A percentile compares a stretch with the other conserved stretches of the same genome.
Evolutionary conservation across 2,113 vertebrate genomes (phyloP).

Genomic region (Hippolais icterina): DNA sequence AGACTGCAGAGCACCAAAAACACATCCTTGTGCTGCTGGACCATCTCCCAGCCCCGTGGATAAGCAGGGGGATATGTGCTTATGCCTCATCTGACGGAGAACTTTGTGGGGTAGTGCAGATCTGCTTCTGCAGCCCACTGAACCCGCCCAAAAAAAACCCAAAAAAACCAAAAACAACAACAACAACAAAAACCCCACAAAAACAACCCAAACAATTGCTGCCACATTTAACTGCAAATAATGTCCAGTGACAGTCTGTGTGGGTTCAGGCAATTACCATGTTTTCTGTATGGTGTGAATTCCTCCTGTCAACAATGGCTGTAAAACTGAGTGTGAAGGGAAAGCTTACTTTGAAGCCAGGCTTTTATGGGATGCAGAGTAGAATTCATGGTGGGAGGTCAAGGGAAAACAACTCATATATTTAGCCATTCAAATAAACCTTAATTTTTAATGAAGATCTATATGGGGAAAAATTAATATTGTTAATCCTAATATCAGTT

Average conservation of each 20-base stretch:
- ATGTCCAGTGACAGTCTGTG: not conserved
- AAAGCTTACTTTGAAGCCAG: not conserved
- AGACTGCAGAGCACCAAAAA: not conserved
- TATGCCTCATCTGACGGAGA: not conserved
- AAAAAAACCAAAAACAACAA: not conserved
- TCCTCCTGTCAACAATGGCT: not conserved
- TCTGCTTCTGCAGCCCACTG: not conserved
- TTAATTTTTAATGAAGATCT: not conserved
- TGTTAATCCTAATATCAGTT: not conserved
- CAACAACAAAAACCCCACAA: not conserved
- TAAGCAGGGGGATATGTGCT: not conserved
- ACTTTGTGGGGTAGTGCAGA: not conserved
- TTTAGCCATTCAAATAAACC: not conserved
- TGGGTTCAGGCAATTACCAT: not conserved
- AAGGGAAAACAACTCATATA: not conserved
- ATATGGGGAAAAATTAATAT: not conserved
- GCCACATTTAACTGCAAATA: not conserved
- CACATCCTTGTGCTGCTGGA: not conserved
- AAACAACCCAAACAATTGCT: not conserved
- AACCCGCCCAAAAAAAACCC: not conserved
- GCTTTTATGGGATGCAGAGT: not conserved
- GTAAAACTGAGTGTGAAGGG: not conserved
- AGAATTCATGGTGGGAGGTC: not conserved
- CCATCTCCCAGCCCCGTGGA: rapidly evolving
- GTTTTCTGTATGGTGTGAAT: not conserved